These are phyloP conservation scores for Pseudococcus jackbeardsleyi DNA, from an alignment of 2,888 invertebrate species.

Conservation along the genomic window DNA sequence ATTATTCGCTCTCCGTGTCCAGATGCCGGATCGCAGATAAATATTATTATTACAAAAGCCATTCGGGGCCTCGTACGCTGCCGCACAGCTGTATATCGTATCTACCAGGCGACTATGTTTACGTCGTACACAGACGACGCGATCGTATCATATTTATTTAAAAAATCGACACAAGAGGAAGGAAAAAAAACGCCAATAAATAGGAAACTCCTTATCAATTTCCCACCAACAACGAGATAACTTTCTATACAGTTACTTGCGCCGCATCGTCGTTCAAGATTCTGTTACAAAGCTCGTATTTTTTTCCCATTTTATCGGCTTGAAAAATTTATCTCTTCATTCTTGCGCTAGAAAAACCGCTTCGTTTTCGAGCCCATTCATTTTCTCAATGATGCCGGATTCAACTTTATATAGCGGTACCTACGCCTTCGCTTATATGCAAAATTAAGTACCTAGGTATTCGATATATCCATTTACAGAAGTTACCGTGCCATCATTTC, in stretches of 20 bases:
- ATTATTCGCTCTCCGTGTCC: not conserved
- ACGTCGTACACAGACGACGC: not conserved
- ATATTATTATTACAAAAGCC: not conserved
- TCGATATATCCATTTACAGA: not conserved
- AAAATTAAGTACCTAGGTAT: not conserved
- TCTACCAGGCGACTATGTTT: not conserved
- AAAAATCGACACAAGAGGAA: not conserved
- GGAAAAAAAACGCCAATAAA: not conserved
- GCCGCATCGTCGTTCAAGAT: not conserved
- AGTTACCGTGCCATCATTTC: not conserved
- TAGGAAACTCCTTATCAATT: not conserved
- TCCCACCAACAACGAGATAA: not conserved
- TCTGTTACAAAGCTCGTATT: not conserved
- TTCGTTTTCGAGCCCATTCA: not conserved
- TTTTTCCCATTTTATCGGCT: not conserved
- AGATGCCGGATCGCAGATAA: conserved; percentile 14
- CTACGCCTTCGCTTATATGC: conserved; percentile 10
- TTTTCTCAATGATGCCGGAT: not conserved
- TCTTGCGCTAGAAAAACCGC: not conserved
- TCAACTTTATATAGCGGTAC: not conserved
- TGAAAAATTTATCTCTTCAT: not conserved
- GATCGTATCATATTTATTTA: not conserved
- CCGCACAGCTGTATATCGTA: not conserved
- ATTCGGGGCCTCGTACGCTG: not conserved
- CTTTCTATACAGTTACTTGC: not conserved